Evolutionary conservation across 2,797 vertebrate species (phyloP), one percentile per base, ranked within the genome.

Genomic region (Lacerta bilineata): DNA sequence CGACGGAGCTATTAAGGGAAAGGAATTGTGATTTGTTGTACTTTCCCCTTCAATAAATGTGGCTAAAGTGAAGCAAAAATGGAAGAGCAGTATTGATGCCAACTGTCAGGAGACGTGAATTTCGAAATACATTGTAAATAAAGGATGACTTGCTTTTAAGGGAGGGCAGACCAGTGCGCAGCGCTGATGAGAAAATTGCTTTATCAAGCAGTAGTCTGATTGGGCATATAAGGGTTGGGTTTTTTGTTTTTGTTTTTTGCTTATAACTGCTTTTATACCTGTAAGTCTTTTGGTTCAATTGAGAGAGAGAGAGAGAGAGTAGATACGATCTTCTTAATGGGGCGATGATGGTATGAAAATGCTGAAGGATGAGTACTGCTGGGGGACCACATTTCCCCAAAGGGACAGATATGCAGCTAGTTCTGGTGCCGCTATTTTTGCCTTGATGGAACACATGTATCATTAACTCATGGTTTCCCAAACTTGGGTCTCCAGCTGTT

Each of bases 111-210:
- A n/a, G 33, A 71, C 18, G 13, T 59, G 74, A 69, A 59, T 78
- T 84, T 78, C 55, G 17, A 71, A 69, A 46, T 59, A 13, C 33
- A 23, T 25, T 41, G 46, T 84, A 69, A 71, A 71, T 64, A 59
- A 71, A 88, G 64, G 46, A 77, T 69, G 66, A 64, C 74, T 77
- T 88, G 64, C 72, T 78, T 78, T 88, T 55, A 69, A 84, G n/a
- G 46, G 61, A 71, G n/a, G 5, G n/a, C 33, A 69, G 69, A 55
- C 59, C 17, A 33, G 33, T 33, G 33, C 33, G 33, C 33, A 11
- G n/a, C 27, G 39, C 33, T 4, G 29, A 68, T 25, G 80, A 55
- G 15, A 10, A 18, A 46, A 76, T 88, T 88, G 72, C 86, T 27
- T 64, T 50, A 5, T 83, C 72, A 77, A 43, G 43, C 41, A 78